Conservation (phyloP, 2,113 vertebrate genomes). For the Rutilus rutilus region DNA sequence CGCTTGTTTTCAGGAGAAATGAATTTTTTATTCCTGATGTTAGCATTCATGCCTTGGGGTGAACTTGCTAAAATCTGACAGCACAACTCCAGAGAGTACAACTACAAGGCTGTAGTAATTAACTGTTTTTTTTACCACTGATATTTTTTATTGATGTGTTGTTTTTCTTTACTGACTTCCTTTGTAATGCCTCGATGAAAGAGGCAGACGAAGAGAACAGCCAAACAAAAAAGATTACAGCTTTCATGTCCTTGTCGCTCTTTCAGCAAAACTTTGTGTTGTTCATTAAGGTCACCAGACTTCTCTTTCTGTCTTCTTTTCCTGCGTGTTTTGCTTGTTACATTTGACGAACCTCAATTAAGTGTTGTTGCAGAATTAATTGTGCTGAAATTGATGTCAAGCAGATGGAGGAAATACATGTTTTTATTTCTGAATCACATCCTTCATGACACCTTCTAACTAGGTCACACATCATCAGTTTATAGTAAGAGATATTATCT, state of each 20-base stretch:
- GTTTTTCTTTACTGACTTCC: conserved; percentile 66
- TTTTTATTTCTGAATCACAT: background rate
- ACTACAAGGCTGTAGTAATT: conserved; percentile 64
- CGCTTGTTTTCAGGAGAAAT: background rate
- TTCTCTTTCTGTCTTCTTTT: conserved; percentile 60
- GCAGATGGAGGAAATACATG: background rate
- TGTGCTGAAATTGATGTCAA: background rate
- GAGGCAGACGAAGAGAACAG: conserved; percentile 61
- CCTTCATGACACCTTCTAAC: background rate
- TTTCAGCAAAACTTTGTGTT: conserved; percentile 65
- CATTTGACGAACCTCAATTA: conserved; percentile 17
- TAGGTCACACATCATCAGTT: conserved; percentile 21
- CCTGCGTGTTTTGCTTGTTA: conserved; percentile 4
- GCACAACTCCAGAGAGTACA: conserved; percentile 36
- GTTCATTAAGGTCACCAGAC: conserved; percentile 60
- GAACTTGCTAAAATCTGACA: conserved; percentile 36
- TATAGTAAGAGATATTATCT: conserved; percentile 9
- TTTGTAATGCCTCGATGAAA: conserved; percentile 75
- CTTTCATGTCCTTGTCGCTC: conserved; percentile 59
- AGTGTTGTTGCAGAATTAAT: conserved; percentile 9
- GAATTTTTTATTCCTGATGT: conserved; percentile 1
- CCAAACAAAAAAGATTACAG: conserved; percentile 66
- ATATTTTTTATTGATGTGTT: conserved; percentile 48
- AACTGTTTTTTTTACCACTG: conserved; percentile 68
- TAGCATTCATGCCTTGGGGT: conserved; percentile 30